These are phyloP conservation scores for Oncorhynchus clarkii DNA, from an alignment of 2,113 vertebrate species.

Conservation along the genomic window DNA sequence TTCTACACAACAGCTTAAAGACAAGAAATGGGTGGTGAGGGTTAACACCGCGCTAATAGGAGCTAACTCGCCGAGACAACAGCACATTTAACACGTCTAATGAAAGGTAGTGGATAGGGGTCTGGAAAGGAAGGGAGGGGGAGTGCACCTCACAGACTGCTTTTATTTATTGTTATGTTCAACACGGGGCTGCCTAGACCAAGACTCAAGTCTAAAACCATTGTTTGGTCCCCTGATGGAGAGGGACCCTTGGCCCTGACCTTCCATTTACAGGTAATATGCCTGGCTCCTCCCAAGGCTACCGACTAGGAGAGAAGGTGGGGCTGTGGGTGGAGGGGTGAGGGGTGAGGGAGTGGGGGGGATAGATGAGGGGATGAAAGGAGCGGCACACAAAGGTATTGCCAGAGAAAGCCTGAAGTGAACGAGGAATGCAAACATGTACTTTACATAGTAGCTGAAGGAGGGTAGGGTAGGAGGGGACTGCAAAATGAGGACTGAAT, in stretches of 20 bases:
- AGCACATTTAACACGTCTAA: constrained; percentile 44
- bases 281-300: constrained; percentile 52
- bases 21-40: constrained; percentile 37
- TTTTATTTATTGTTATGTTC: no score
- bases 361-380: constrained; percentile 38
- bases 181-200: no score
- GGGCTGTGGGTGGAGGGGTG: background rate
- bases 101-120: constrained; percentile 10
- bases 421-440: no score
- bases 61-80: background rate
- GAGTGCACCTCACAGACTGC: no score
- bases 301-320: background rate
- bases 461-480: no score
- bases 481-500: no score
- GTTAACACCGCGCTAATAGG: constrained; percentile 52
- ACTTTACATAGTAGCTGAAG: no score
- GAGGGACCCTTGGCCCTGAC: constrained; percentile 33
- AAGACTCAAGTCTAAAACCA: constrained; percentile 16
- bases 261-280: no score
- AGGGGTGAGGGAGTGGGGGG: background rate
- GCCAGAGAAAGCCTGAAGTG: no score
- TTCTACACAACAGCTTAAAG: constrained; percentile 54
- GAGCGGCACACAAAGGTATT: constrained; percentile 13
- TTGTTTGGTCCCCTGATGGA: constrained; percentile 55
- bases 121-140: background rate